A percentile compares a stretch with the other conserved stretches of the same genome.
These are phyloP conservation scores for Agraylea sexmaculata DNA, from an alignment of 1,140 invertebrate species.

Conservation along the genomic window DNA sequence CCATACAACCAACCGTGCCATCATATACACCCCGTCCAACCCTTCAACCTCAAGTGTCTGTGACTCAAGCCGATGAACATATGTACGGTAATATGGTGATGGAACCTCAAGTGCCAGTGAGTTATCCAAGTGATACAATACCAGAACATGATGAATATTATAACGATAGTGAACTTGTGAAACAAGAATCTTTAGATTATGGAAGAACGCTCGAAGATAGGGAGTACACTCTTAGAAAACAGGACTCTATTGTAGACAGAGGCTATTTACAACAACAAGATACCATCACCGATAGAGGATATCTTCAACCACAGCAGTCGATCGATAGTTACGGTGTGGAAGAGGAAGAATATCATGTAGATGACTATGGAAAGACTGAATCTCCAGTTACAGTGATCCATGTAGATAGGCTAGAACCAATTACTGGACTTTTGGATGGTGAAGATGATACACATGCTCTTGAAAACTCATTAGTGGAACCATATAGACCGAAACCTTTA, in stretches of 20 bases:
- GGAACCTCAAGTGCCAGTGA: constrained; percentile 7
- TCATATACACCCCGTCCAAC: constrained; percentile 30
- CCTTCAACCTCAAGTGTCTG: constrained; percentile 35
- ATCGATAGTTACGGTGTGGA: constrained; percentile 30
- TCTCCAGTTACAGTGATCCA: constrained; percentile 34
- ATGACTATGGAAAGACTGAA: constrained; percentile 25
- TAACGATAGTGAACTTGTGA: constrained; percentile 15
- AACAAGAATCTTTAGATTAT: constrained; percentile 21
- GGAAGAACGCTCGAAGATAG: no score
- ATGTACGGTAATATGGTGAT: constrained; percentile 8
- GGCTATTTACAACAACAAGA: constrained; percentile 25
- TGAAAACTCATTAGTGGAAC: constrained; percentile 25
- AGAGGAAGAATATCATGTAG: no score
- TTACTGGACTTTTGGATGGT: constrained; percentile 22
- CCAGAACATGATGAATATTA: constrained; percentile 15
- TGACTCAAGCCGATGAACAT: constrained; percentile 35
- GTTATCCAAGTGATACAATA: constrained; percentile 3
- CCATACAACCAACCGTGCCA: constrained; percentile 30
- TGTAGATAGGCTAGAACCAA: constrained; percentile 27
- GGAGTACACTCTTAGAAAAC: no score
- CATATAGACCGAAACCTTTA: constrained; percentile 24
- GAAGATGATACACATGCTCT: constrained; percentile 23
- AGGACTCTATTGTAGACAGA: constrained; percentile 17
- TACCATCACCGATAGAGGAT: constrained; percentile 22
- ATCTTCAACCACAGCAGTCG: constrained; percentile 37